Evolutionary conservation across 2,888 invertebrate species (phyloP).

Genomic region (Pomacea canaliculata): DNA sequence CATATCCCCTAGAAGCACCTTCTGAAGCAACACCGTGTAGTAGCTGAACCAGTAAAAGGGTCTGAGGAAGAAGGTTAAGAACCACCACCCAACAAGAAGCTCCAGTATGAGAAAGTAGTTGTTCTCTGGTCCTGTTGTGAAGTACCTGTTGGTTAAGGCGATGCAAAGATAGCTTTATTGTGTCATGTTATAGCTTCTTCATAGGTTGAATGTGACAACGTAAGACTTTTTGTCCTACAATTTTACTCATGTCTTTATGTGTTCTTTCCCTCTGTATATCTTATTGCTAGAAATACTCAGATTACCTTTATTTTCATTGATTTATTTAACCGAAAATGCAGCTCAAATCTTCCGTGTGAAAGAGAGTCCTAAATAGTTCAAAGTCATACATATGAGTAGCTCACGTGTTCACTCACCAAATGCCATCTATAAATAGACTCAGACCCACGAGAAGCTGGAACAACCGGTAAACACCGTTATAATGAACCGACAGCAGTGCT

Average conservation of each 20-base stretch:
- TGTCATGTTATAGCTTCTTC: too few relatives aligned
- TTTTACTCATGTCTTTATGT: too few relatives aligned
- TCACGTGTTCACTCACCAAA: conserved; percentile 9
- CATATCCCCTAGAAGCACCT: conserved; percentile 41
- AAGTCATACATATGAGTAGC: too few relatives aligned
- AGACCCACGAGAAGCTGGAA: conserved; percentile 41
- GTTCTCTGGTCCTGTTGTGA: conserved; percentile 20
- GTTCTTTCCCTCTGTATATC: too few relatives aligned
- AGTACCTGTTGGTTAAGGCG: background rate
- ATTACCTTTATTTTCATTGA: too few relatives aligned
- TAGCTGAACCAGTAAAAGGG: conserved; percentile 51
- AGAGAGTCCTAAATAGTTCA: too few relatives aligned
- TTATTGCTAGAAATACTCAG: too few relatives aligned
- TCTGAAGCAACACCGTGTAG: conserved; percentile 56
- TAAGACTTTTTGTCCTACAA: too few relatives aligned
- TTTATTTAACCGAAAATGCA: too few relatives aligned
- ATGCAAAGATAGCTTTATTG: too few relatives aligned
- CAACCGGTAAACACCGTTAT: conserved; percentile 44
- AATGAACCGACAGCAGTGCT: conserved; percentile 31
- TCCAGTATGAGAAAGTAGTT: conserved; percentile 46
- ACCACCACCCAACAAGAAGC: conserved; percentile 54
- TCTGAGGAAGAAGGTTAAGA: conserved; percentile 50
- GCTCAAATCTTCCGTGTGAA: too few relatives aligned
- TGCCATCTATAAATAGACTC: conserved; percentile 40
- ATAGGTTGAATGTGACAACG: too few relatives aligned